These are phyloP conservation scores for Apostichopus leukothele DNA, from an alignment of 53 echinoderm and acorn worm species.

Conservation along the genomic window DNA sequence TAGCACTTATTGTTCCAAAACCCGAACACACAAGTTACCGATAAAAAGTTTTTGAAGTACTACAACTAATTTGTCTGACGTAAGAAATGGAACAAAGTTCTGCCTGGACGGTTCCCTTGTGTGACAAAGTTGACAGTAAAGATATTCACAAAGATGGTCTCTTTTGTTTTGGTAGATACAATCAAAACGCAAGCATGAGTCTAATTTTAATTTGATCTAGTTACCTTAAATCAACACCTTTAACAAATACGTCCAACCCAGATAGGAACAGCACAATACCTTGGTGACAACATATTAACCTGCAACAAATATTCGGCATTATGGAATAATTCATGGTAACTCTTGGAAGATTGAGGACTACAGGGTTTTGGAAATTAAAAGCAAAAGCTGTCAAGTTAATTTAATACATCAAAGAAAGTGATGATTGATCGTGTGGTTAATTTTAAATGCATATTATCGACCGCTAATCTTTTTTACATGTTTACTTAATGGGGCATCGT, in stretches of 20 bases:
- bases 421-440: no score
- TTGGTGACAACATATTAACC: no score
- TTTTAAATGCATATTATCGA: no score
- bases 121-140: neutral
- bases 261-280: neutral
- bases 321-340: no score
- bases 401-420: no score
- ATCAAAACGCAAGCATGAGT: constrained; percentile 23
- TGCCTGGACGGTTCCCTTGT: neutral
- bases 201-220: constrained; percentile 20
- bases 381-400: no score
- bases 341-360: no score
- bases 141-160: neutral
- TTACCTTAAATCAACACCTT: constrained; percentile 29
- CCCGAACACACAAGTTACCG: neutral
- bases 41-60: neutral
- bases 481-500: no score
- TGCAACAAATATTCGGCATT: no score
- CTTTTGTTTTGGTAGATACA: constrained; percentile 11
- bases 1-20: neutral
- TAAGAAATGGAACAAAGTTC: neutral
- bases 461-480: no score
- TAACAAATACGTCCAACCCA: constrained; percentile 27
- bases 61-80: no score
- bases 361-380: no score